Percentiles rank a stretch among this genome's conserved stretches.
Evolutionary conservation across 1,140 invertebrate genomes (phyloP).

Genomic region (Alviniconcha marisindica): DNA sequence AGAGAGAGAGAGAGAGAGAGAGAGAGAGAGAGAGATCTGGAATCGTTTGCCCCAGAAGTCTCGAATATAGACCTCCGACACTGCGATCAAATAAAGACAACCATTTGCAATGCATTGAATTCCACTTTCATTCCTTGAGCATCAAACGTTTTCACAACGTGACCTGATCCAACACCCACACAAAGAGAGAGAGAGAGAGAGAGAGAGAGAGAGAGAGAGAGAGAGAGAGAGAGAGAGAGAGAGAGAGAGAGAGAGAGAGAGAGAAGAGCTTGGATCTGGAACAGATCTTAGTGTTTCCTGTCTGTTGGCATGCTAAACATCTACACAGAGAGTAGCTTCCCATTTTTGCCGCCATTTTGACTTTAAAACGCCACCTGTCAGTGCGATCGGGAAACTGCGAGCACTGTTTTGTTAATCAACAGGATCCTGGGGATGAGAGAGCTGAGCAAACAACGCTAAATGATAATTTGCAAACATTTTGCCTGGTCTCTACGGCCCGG

Average conservation of each 20-base stretch:
- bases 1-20: background rate
- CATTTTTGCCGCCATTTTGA: background rate
- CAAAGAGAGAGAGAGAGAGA: background rate
- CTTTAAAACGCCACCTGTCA: background rate
- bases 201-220: background rate
- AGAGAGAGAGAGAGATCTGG: constrained; percentile 13
- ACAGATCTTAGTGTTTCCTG: background rate
- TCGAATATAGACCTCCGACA: background rate
- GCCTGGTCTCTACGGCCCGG: background rate
- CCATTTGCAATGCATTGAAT: too few relatives aligned
- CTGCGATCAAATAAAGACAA: too few relatives aligned
- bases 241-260: constrained; percentile 7
- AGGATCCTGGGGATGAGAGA: background rate
- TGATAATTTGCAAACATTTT: constrained; percentile 26
- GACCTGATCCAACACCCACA: background rate
- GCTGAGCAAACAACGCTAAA: constrained; percentile 8
- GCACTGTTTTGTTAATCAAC: constrained; percentile 4
- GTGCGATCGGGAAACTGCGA: background rate
- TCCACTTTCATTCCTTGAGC: too few relatives aligned
- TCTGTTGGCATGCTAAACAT: constrained; percentile 22
- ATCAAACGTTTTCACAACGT: too few relatives aligned
- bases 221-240: background rate
- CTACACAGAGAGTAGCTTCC: constrained; percentile 4
- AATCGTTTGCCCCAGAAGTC: background rate
- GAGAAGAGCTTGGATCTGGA: background rate